Evolutionary conservation across 2,888 invertebrate species (phyloP).

Genomic region (Metacarcinus magister): DNA sequence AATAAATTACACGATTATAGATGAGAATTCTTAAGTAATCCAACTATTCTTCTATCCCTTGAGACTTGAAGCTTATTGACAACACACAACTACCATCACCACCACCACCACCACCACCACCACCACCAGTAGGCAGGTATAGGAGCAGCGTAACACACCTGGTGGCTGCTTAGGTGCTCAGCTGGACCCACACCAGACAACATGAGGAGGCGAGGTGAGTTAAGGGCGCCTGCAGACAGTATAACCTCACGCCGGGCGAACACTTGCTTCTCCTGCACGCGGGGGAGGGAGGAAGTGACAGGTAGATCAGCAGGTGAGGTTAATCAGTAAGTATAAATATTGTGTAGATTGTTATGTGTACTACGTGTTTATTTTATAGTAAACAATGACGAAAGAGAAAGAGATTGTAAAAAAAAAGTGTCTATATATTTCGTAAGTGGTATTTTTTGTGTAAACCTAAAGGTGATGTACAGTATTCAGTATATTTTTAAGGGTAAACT

Average conservation of each 20-base stretch:
- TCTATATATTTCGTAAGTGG: neutral
- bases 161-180: slow-evolving; percentile 69
- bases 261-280: slow-evolving; percentile 18
- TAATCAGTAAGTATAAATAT: neutral
- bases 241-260: slow-evolving; percentile 73
- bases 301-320: neutral
- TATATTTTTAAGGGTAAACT: neutral
- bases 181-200: slow-evolving; percentile 78
- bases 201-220: slow-evolving; percentile 76
- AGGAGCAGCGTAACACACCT: slow-evolving; percentile 42
- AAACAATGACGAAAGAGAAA: neutral
- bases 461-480: too few species aligned
- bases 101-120: neutral
- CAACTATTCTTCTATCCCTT: too few species aligned
- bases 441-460: too few species aligned
- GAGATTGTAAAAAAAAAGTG: neutral
- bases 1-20: too few species aligned
- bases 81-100: neutral
- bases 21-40: too few species aligned
- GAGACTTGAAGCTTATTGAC: too few species aligned
- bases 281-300: neutral
- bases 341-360: neutral
- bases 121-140: neutral
- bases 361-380: too few species aligned
- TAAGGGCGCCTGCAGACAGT: slow-evolving; percentile 77